phyloP scores from a whole-genome alignment of 2,113 vertebrate genomes.

The Daubentonia madagascariensis region DNA sequence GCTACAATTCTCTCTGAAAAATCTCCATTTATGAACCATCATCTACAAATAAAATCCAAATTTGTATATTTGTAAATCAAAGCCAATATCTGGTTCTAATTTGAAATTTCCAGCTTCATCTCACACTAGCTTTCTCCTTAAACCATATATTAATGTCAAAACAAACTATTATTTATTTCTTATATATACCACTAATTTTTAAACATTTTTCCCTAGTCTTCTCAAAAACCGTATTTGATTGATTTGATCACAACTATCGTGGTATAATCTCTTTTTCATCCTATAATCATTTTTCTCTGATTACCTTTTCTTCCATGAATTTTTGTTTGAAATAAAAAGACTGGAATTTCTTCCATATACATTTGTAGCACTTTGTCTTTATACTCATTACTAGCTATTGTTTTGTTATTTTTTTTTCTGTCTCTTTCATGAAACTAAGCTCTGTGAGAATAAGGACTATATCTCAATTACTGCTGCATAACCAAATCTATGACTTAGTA shows the following conservation, averaged over 20 bases:
- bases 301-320: neutral
- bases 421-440: neutral
- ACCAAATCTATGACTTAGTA: neutral
- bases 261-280: neutral
- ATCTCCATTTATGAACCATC: neutral
- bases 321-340: neutral
- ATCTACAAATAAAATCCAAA: neutral
- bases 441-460: neutral
- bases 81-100: neutral
- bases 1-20: neutral
- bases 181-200: neutral
- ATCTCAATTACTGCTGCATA: neutral
- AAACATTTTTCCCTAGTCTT: neutral
- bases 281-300: neutral
- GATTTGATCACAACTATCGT: neutral
- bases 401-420: neutral
- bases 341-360: neutral
- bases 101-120: neutral
- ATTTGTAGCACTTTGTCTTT: neutral
- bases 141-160: neutral
- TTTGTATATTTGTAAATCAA: neutral
- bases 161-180: neutral
- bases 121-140: neutral
- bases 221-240: neutral
- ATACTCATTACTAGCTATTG: neutral